Evolutionary conservation across 2,888 invertebrate species (phyloP).

Genomic region (Nephrotoma guestfalica): DNA sequence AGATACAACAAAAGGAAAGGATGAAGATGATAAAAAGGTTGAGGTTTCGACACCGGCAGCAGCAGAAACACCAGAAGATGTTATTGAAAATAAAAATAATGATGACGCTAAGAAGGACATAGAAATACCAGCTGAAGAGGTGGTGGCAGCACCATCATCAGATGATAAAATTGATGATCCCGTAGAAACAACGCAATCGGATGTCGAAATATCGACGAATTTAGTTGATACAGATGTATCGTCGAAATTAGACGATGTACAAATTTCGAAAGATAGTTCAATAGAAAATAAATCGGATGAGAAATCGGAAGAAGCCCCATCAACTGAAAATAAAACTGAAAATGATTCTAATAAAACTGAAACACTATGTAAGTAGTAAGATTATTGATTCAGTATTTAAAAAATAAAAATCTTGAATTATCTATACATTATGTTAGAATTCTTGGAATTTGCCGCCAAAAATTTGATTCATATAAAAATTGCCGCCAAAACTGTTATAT

Average conservation of each 20-base stretch:
- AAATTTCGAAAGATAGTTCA: not conserved
- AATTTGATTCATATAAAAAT: not conserved
- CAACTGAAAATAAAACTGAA: not conserved
- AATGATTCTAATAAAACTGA: not conserved
- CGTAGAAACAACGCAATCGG: not conserved
- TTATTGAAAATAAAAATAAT: conserved; percentile 28
- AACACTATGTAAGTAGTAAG: not conserved
- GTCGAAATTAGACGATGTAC: not conserved
- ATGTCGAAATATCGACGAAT: not conserved
- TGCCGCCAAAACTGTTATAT: not conserved
- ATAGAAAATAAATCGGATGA: not conserved
- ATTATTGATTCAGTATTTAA: not conserved
- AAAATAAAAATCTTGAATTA: no score
- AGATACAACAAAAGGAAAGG: not conserved
- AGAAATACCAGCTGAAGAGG: not conserved
- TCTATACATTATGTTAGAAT: not conserved
- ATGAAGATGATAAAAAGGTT: not conserved
- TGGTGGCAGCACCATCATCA: not conserved
- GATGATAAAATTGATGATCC: not conserved
- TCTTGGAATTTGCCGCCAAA: not conserved
- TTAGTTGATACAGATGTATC: not conserved
- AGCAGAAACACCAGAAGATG: conserved; percentile 12
- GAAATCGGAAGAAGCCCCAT: not conserved
- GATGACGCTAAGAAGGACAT: conserved; percentile 16
- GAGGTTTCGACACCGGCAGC: not conserved